Evolutionary conservation across 2,888 invertebrate species (phyloP).

Genomic region (Caenorhabditis parvicauda): DNA sequence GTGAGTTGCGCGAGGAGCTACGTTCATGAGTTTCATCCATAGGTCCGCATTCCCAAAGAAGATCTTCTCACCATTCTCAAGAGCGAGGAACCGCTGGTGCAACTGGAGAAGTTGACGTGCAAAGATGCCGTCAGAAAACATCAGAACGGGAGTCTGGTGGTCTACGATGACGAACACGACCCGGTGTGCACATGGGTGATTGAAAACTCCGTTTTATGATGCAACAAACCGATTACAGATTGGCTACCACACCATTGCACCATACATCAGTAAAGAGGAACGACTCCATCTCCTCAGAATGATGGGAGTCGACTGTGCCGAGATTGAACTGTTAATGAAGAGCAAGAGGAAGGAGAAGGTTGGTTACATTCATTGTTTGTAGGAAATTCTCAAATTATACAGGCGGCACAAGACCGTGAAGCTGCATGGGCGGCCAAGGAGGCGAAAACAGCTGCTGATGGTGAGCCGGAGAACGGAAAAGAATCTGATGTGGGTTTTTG

Average conservation of each 20-base stretch:
- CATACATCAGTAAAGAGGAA: conserved; percentile 52
- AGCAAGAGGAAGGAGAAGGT: conserved; percentile 46
- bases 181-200: conserved; percentile 49
- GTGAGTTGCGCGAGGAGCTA: conserved; percentile 8
- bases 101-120: conserved; percentile 32
- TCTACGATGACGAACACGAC: conserved; percentile 40
- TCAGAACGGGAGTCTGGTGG: conserved; percentile 39
- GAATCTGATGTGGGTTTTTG: not conserved
- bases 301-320: conserved; percentile 47
- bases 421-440: conserved; percentile 18
- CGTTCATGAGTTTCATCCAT: not conserved
- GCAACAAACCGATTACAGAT: conserved; percentile 32
- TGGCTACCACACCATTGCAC: conserved; percentile 48
- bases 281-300: conserved; percentile 45
- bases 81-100: conserved; percentile 37
- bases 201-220: no score
- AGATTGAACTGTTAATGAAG: conserved; percentile 46
- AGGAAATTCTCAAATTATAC: not conserved
- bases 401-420: conserved; percentile 16
- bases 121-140: conserved; percentile 30
- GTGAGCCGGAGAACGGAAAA: not conserved
- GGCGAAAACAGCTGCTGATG: not conserved
- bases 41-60: conserved; percentile 30
- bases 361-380: not conserved
- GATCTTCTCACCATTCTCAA: conserved; percentile 43